Base-by-base conservation (phyloP, 2,888 invertebrate species). In the Adelphocoris suturalis region DNA sequence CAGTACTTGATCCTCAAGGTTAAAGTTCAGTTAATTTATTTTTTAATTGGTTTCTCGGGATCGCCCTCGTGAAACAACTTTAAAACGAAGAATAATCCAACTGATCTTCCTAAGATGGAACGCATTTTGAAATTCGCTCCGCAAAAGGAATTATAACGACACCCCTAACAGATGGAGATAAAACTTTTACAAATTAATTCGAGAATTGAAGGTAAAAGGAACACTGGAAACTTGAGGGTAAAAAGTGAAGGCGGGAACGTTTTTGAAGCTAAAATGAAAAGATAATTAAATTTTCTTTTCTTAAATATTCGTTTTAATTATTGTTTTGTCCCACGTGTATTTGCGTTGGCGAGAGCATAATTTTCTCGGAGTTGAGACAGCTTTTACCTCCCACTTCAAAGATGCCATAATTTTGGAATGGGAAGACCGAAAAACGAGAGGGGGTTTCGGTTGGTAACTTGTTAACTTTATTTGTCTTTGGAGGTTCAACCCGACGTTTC, bases 381-480 rank as follows among this genome's bases (percentile, higher is more conserved):
- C 23, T 68, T 68, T 68, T 23, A 23, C 68, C 68, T 23, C 23
- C 68, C 68, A 68, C 68, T 68, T 68, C 68, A 68, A 68, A 68
- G 68, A 68, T 68, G 68, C 68, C 68, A 68, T 68, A 68, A 68
- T 68, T 68, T 68, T 7, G 9, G 27, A 68, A 68, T 3, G 68
- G 19, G 57, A 16, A 57, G n/a, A 57, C 16, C 7, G 57, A 57
- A n/a, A 5, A n/a, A 37, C 5, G 19, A 2, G 28, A 48, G 81
- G 81, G 19, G 82, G 3, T 52, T 82, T 9, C 13, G 82, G 82
- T 82, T 19, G 82, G 68, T 23, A 68, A 68, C 82, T 82, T 82
- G 82, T 82, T 82, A 82, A 82, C 82, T 82, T 82, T 82, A 82
- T 82, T 82, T 82, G 82, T 82, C 82, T 82, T 82, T 52, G 7